These are phyloP conservation scores for Mnemiopsis leidyi DNA, from an alignment of 37 sponge, comb jelly and placozoan species.

Conservation along the genomic window DNA sequence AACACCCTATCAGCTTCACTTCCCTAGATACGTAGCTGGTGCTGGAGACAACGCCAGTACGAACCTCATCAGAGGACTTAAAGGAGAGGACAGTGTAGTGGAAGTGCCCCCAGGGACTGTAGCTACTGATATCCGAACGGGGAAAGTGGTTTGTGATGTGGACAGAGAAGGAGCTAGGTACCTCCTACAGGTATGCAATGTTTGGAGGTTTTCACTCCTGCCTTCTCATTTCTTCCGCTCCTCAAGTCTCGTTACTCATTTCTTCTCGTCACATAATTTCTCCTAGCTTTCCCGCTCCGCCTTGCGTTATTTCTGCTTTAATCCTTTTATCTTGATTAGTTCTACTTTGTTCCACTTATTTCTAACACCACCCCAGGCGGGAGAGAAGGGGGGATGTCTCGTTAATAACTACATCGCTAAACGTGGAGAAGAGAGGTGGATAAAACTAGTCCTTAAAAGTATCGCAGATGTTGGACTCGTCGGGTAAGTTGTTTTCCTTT, in stretches of 20 bases:
- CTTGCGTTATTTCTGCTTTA: background rate
- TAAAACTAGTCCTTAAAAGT: slow-evolving; percentile 73
- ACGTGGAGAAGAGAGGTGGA: slow-evolving; percentile 66
- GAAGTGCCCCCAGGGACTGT: slow-evolving; percentile 49
- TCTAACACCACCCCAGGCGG: slow-evolving; percentile 68
- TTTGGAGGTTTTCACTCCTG: background rate
- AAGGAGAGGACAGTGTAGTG: slow-evolving; percentile 53
- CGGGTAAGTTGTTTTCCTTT: slow-evolving; percentile 80
- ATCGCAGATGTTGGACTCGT: slow-evolving; percentile 90
- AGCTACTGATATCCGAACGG: slow-evolving; percentile 29
- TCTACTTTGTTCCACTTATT: too few species aligned
- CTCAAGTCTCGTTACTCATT: too few species aligned
- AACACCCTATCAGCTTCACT: background rate
- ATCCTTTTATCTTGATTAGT: too few species aligned
- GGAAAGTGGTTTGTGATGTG: slow-evolving; percentile 18
- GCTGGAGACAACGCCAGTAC: slow-evolving; percentile 5
- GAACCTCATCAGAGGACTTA: background rate
- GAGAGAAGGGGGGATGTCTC: slow-evolving; percentile 68
- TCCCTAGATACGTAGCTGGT: background rate
- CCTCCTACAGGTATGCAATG: slow-evolving; percentile 42
- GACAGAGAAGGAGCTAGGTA: background rate
- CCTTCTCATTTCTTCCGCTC: too few species aligned
- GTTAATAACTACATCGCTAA: slow-evolving; percentile 66
- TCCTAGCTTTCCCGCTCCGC: background rate
- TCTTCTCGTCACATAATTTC: too few species aligned